A percentile compares a stretch with the other conserved stretches of the same genome.
Evolutionary conservation across 2,113 vertebrate genomes (phyloP).

Genomic region (Phalacrocorax pelagicus): DNA sequence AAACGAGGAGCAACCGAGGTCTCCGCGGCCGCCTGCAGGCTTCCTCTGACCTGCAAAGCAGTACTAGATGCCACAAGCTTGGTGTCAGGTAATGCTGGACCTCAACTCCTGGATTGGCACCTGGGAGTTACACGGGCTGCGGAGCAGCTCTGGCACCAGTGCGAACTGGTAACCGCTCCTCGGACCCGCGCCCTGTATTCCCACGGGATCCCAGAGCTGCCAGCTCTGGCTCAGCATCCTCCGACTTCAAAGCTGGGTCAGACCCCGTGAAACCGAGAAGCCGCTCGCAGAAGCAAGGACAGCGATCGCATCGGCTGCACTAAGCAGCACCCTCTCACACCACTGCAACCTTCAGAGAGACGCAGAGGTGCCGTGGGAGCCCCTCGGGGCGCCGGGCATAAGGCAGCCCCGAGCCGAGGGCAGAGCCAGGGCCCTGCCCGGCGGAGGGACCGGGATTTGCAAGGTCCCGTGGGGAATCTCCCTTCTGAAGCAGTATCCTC

Average conservation of each 20-base stretch:
- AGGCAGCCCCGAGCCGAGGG: neutral
- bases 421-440: neutral
- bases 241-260: neutral
- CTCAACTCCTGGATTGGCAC: neutral
- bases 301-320: rapidly evolving
- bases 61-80: rapidly evolving
- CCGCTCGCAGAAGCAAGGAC: neutral
- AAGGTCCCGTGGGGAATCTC: rapidly evolving
- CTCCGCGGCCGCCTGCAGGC: rapidly evolving
- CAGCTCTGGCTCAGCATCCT: neutral
- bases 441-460: neutral
- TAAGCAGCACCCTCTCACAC: neutral
- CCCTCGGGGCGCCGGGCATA: rapidly evolving
- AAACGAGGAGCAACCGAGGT: rapidly evolving
- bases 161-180: rapidly evolving
- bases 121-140: rapidly evolving
- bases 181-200: rapidly evolving
- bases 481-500: too few relatives aligned
- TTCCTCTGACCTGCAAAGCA: neutral
- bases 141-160: neutral
- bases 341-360: rapidly evolving
- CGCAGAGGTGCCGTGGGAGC: rapidly evolving
- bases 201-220: rapidly evolving
- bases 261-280: rapidly evolving
- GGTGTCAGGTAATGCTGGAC: rapidly evolving